Percentiles rank a stretch among this genome's conserved stretches.
Evolutionary conservation across 1,140 invertebrate genomes (phyloP).

Genomic region (Panulirus ornatus): DNA sequence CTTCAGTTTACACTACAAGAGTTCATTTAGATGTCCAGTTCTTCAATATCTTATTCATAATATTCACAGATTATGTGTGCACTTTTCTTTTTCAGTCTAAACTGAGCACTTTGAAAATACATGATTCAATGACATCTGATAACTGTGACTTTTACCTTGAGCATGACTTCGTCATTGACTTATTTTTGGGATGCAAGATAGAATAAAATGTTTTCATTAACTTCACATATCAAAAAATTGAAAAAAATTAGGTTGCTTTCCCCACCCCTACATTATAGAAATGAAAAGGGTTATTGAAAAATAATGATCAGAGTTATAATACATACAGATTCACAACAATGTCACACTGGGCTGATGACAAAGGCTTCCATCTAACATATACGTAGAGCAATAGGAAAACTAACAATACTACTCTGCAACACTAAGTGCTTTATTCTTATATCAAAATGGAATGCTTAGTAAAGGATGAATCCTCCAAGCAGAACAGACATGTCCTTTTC

Average conservation of each 20-base stretch:
- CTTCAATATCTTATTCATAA: neutral
- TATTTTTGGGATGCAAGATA: too few species aligned
- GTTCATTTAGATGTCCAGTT: neutral
- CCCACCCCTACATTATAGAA: too few species aligned
- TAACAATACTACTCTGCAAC: neutral
- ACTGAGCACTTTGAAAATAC: too few species aligned
- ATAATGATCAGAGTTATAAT: too few species aligned
- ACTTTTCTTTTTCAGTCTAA: neutral
- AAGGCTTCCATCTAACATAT: neutral
- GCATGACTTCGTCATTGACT: too few species aligned
- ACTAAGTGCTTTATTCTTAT: neutral
- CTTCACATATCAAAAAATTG: too few species aligned
- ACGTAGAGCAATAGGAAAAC: conserved; percentile 3
- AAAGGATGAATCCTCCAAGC: conserved; percentile 32
- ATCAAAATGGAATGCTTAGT: conserved; percentile 34
- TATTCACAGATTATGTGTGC: neutral
- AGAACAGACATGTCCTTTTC: neutral
- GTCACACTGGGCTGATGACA: neutral
- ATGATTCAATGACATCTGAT: too few species aligned
- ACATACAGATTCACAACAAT: too few species aligned
- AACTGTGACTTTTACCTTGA: too few species aligned
- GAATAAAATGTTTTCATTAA: too few species aligned
- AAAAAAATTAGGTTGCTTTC: too few species aligned
- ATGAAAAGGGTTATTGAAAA: too few species aligned
- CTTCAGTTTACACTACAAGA: neutral